Base-by-base conservation (phyloP, 1,140 invertebrate genomes). In the Hycleus phaleratus region DNA sequence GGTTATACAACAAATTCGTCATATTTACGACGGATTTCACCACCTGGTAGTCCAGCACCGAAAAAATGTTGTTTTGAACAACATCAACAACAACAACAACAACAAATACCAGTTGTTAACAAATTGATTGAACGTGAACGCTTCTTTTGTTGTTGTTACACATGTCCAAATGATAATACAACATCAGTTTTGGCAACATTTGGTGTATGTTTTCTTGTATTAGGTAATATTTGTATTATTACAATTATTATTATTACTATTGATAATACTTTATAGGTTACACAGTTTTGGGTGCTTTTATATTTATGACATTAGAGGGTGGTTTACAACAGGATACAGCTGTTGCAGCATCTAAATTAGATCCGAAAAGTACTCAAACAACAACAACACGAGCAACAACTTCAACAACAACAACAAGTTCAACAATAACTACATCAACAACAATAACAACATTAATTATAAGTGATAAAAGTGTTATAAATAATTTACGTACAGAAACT, bases 241-340 rank as follows among this genome's bases (percentile, higher is more conserved):
- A 18, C 18, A 18, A 18, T 18, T 18, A 18, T 18, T 18, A 18
- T 18, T 18, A 18, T 18, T 18, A 18, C 18, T 18, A 18, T 18
- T 18, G 18, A 18, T 18, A 18, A 18, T 18, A 18, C 18, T 18
- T 18, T 32, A 7, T 7, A 32, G 32, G 32, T 7, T 97, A 97
- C 75, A 92, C 91, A 32, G 78, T 95, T 1, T 81, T 95, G 42
- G 95, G 95, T 7, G 94, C 91, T 1, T 91, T 96, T 68, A 84
- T 92, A 2, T 97, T 97, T 72, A 86, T 93, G 71, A 87, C 90
- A 2, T 77, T 96, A 38, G 93, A 96, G 73, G 88, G 87, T 18
- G 66, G 69, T 8, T 49, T 64, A 5, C 66, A 67, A 25, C 63
- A 67, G 4, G 76, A 78, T 49, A 82, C 82, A 0, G 77, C 81